phyloP scores from a whole-genome alignment of 1,140 invertebrate species.

The Lineus longissimus region DNA sequence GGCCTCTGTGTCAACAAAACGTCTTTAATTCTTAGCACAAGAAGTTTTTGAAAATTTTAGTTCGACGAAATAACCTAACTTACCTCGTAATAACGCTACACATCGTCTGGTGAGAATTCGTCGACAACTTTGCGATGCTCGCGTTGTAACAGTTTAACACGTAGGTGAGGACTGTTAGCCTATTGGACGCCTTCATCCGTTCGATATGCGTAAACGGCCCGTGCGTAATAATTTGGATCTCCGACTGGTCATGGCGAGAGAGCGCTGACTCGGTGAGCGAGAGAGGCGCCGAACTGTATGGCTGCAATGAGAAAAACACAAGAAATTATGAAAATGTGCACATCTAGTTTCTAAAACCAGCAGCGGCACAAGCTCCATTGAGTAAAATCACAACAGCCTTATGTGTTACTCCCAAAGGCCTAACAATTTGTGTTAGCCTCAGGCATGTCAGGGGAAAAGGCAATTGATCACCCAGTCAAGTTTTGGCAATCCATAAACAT shows the following conservation, averaged over 20 bases:
- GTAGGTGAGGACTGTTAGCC: slow-evolving; percentile 76
- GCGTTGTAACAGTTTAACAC: slow-evolving; percentile 82
- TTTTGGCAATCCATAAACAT: no score
- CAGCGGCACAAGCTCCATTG: no score
- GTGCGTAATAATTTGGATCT: slow-evolving; percentile 78
- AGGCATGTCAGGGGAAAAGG: no score
- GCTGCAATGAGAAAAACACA: slow-evolving; percentile 54
- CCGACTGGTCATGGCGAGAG: slow-evolving; percentile 77
- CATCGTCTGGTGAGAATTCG: slow-evolving; percentile 73
- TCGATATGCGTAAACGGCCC: slow-evolving; percentile 71
- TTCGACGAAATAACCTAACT: slow-evolving; percentile 46
- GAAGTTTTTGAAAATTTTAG: no score
- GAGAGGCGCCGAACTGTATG: slow-evolving; percentile 66
- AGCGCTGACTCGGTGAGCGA: slow-evolving; percentile 76
- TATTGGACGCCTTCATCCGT: slow-evolving; percentile 16
- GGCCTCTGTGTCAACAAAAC: no score
- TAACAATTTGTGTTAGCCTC: no score
- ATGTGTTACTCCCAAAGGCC: no score
- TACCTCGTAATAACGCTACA: slow-evolving; percentile 81
- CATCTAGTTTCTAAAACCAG: no score
- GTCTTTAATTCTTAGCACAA: no score
- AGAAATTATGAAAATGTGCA: no score
- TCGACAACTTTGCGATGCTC: slow-evolving; percentile 72
- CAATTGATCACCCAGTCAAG: no score
- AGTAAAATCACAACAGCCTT: no score